Percentiles rank a stretch among this genome's conserved stretches.
These are phyloP conservation scores for Catostylus mosaicus DNA, from an alignment of 30 jellyfish, hydroid and myxozoan genomes.

Conservation along the genomic window DNA sequence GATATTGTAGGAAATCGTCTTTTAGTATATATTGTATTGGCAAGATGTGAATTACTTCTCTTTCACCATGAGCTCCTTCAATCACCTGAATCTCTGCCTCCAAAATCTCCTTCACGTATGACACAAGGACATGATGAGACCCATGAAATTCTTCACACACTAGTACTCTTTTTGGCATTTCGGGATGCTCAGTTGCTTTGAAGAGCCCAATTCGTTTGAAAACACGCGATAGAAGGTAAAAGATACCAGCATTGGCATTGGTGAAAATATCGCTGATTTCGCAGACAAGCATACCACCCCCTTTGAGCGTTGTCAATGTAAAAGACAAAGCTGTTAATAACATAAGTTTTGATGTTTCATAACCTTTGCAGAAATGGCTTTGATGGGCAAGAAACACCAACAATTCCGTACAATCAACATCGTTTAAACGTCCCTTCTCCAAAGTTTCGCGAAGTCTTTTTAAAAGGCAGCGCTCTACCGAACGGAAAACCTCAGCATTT, in stretches of 20 bases:
- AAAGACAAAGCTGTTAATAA: neutral
- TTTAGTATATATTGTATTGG: slow-evolving; percentile 25
- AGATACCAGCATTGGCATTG: slow-evolving; percentile 51
- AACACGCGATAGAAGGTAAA: slow-evolving; percentile 34
- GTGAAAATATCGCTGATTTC: slow-evolving; percentile 49
- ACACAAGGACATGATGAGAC: neutral
- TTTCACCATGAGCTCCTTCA: neutral
- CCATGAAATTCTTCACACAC: slow-evolving; percentile 25
- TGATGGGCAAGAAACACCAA: slow-evolving; percentile 8
- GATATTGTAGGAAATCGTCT: slow-evolving; percentile 2
- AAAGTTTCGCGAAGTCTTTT: neutral
- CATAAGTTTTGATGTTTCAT: slow-evolving; percentile 17
- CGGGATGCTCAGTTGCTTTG: neutral
- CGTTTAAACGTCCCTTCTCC: neutral
- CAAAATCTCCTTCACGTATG: slow-evolving; percentile 3
- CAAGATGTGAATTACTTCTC: slow-evolving; percentile 13
- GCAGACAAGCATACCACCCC: slow-evolving; percentile 51
- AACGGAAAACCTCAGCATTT: neutral
- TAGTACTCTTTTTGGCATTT: neutral
- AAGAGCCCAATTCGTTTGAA: slow-evolving; percentile 7
- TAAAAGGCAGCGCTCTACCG: neutral
- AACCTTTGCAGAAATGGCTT: neutral
- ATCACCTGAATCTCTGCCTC: neutral
- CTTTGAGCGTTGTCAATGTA: slow-evolving; percentile 9
- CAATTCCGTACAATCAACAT: slow-evolving; percentile 3